Evolutionary conservation across 1,140 invertebrate genomes (phyloP), one percentile per base, ranked within the genome.

Genomic region (Lucilia cuprina): DNA sequence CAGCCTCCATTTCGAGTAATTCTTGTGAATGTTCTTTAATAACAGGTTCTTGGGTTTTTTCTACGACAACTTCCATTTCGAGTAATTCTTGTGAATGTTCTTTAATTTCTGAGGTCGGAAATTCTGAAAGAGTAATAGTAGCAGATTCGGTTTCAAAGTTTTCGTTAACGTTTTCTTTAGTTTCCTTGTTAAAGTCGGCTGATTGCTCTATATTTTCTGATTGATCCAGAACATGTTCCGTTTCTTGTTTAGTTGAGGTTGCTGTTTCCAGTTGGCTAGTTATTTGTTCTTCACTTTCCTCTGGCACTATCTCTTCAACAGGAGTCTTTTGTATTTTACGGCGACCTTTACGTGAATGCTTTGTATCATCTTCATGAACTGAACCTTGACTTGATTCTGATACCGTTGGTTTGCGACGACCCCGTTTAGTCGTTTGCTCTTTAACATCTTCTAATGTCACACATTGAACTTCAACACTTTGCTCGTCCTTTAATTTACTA

Each of bases 301-400:
- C 19, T 17, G 9, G 9, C n/a, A 82, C 10, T 13, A 55, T 49
- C 9, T 82, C 49, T 55, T 25, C 78, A 30, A 19, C 19, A 55
- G 50, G 13, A 17, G 50, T 55, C 50, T 55, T 41, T 80, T 80
- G 65, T 70, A 70, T 19, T 70, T 70, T 70, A 70, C 65, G 77
- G n/a, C 47, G 25, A 21, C 8, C n/a, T 80, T n/a, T 21, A n/a
- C 9, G 14, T 47, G 34, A 21, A 10, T 47, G n/a, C 5, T 9
- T 50, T 2, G 41, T 25, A 49, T 70, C 65, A 25, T 70, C 65
- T 19, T 21, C n/a, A 50, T 80, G 41, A 10, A 25, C n/a, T 3
- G 77, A 49, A 50, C 47, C 77, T 80, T 80, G 77, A 80, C 77
- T 80, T 21, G 65, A 70, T 70, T 70, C 65, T 8, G 65, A 70